phyloP scores from a whole-genome alignment of 2,888 invertebrate species.

The Saturnia pavonia region DNA sequence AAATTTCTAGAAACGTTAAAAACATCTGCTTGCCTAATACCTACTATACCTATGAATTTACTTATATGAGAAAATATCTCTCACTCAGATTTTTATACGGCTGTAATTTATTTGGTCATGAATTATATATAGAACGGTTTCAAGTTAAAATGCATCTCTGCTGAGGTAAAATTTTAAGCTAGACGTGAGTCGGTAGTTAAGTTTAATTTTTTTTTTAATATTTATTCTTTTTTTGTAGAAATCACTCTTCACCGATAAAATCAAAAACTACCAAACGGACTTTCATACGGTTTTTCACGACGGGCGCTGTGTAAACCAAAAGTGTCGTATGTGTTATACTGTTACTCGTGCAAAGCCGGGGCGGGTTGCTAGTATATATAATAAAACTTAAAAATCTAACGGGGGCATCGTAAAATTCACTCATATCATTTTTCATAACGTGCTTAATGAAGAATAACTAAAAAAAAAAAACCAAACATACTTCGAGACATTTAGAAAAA shows the following conservation, averaged over 20 bases:
- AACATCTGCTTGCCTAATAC: too few species aligned
- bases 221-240: neutral
- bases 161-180: neutral
- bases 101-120: slow-evolving; percentile 2
- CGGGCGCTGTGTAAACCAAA: too few species aligned
- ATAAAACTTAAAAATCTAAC: too few species aligned
- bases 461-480: neutral
- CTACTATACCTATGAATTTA: too few species aligned
- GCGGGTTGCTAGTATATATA: too few species aligned
- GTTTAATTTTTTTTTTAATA: neutral
- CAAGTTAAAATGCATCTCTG: neutral
- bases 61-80: neutral
- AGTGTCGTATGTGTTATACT: too few species aligned
- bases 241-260: too few species aligned
- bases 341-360: too few species aligned
- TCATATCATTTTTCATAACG: too few species aligned
- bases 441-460: neutral
- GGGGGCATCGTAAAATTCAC: too few species aligned
- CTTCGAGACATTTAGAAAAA: neutral
- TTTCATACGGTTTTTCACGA: too few species aligned
- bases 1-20: neutral
- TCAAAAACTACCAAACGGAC: too few species aligned
- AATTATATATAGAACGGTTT: slow-evolving; percentile 1
- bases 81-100: slow-evolving; percentile 1
- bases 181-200: neutral